phyloP scores from a whole-genome alignment of 2,888 invertebrate species.

The Dioctria rufipes region DNA sequence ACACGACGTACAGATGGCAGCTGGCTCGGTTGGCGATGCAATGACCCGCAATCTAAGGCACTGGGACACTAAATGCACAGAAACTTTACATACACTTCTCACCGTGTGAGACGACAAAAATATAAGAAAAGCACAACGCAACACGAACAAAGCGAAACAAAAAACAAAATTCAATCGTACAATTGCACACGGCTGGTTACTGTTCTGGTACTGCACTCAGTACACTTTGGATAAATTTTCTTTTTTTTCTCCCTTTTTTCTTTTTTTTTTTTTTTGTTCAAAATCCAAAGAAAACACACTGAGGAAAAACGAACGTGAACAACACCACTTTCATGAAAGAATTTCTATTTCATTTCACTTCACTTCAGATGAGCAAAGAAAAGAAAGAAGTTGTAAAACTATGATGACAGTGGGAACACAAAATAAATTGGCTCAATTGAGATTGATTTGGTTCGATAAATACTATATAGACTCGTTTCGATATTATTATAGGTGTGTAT shows the following conservation, averaged over 20 bases:
- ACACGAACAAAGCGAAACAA: no score
- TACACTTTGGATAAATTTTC: no score
- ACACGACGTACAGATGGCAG: neutral
- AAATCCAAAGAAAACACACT: neutral
- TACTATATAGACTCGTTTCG: neutral
- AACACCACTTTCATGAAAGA: constrained; percentile 30
- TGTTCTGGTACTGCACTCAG: no score
- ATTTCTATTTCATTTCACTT: constrained; percentile 49
- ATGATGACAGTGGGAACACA: neutral
- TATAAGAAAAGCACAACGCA: no score
- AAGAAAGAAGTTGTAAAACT: no score
- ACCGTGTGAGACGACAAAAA: neutral
- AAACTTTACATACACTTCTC: neutral
- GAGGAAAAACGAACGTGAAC: constrained; percentile 13
- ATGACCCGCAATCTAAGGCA: constrained; percentile 41
- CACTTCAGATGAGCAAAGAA: neutral
- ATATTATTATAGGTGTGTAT: neutral
- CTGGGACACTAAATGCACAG: constrained; percentile 42
- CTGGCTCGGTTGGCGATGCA: neutral
- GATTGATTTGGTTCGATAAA: constrained; percentile 11
- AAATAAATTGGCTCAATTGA: constrained; percentile 32
- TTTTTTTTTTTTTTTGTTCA: constrained; percentile 7
- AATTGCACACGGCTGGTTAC: no score
- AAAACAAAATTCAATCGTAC: no score
- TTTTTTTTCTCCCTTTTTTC: no score